These are phyloP conservation scores for Melanocharis versteri DNA, from an alignment of 2,113 vertebrate genomes.

Conservation along the genomic window DNA sequence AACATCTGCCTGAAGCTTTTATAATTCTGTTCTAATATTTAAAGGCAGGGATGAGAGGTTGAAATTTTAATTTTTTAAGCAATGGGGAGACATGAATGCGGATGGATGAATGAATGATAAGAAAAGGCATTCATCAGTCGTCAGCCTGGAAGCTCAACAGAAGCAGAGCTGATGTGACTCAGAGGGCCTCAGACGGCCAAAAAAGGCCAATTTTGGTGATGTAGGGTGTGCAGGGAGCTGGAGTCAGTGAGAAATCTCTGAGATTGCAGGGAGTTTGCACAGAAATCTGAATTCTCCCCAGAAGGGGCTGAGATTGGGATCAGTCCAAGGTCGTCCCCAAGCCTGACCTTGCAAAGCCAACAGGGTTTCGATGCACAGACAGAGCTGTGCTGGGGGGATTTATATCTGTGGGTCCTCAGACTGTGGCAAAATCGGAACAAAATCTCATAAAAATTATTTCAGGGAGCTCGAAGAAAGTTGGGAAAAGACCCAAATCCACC, in stretches of 20 bases:
- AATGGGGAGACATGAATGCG: not conserved
- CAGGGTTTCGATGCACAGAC: fast-evolving
- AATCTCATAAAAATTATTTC: not conserved
- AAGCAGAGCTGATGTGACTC: not conserved
- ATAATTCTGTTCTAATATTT: not conserved
- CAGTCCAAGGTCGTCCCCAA: not conserved
- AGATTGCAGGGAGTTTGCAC: not conserved
- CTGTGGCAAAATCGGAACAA: not conserved
- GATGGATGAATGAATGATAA: not conserved
- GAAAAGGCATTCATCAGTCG: not conserved
- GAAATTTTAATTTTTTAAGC: not conserved
- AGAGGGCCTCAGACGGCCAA: not conserved
- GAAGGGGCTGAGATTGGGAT: not conserved
- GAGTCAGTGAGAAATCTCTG: not conserved
- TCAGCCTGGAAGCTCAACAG: not conserved
- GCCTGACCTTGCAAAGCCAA: not conserved
- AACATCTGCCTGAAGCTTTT: not conserved
- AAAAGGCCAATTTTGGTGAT: not conserved
- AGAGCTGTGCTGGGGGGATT: not conserved
- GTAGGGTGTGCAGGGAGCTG: not conserved
- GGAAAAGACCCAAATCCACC: not conserved
- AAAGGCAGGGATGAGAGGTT: not conserved
- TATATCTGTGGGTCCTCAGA: fast-evolving
- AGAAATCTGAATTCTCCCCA: not conserved
- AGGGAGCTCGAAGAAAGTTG: not conserved